Evolutionary conservation across 2,113 vertebrate genomes (phyloP), one percentile per base, ranked within the genome.

Genomic region (Varanus salvator): DNA sequence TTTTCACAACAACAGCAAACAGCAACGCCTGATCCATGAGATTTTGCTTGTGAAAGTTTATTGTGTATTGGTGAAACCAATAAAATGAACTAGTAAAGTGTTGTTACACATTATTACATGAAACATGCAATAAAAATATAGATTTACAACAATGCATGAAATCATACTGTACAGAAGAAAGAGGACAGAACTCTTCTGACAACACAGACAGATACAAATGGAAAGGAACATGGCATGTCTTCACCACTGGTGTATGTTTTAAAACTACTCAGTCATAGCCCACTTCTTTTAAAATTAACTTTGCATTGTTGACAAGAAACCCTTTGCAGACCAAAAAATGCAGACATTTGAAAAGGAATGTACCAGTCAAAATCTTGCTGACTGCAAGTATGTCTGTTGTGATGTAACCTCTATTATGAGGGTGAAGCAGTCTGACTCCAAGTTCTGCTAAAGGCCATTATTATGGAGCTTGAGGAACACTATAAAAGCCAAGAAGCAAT

Each of bases 1-100:
- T 90, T 94, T 93, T 93, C 90, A 90, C 80, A 83, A 95, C 60
- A 94, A 93, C 66, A 74, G 89, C 76, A 93, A 92, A 1, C 0
- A 92, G 92, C 93, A 82, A 0, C 83, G 91, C 78, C 92, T 94
- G 93, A 94, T 89, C 94, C 93, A 92, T 0, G 64, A 89, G 86
- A 85, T 77, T 90, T 93, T 89, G 78, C 92, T 94, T 95, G 90
- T 92, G 86, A 31, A 86, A 92, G 57, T 92, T 87, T 88, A 57
- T 71, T 94, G 72, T 92, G n/a, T 87, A 52, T 84, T 88, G 90
- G 31, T 85, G 78, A 93, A 21, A 72, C 48, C 86, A 91, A 93
- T 93, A 91, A 93, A 93, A 90, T 29, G 44, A 92, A 92, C 8
- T 81, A 2, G 0, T 71, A 88, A 77, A 89, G 82, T 77, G 57